Evolutionary conservation across 2,113 vertebrate genomes (phyloP), one percentile per base, ranked within the genome.

Genomic region (Chloebia gouldiae): DNA sequence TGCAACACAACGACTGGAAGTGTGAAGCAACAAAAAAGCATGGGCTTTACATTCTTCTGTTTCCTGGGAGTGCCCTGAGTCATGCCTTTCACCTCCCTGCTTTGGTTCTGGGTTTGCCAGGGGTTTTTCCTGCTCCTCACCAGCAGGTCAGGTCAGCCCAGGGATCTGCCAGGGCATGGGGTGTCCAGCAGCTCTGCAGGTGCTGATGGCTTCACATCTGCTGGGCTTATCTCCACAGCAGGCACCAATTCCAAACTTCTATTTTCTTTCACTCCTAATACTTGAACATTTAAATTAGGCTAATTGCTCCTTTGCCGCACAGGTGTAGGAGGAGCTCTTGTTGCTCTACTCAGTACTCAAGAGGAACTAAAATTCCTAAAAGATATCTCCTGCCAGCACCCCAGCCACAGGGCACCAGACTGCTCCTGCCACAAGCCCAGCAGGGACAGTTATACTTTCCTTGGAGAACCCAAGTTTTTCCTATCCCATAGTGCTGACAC

Each of bases 51-150:
- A 10, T 71, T 75, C 84, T 44, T 15, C 27, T 28, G 5, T 78
- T 86, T 93, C 27, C 42, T 65, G 33, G 16, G 39, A 71, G 66
- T 47, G 50, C 23, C 35, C 59, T 7, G 20, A 76, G 47, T n/a
- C 0, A 1, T 60, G 70, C 11, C 24, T 79, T 69, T 57, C 1
- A 0, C 18, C 59, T 59, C 23, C 25, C 40, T 44, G 65, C 45
- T 50, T 47, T 6, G 2, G 15, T n/a, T 88, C 33, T 13, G 22
- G 7, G 21, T 8, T 49, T 86, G 35, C 18, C 0, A 0, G 11
- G 27, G 28, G 2, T 31, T 93, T 61, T 17, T 35, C 28, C 54
- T 11, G 16, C 60, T 51, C 39, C 8, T 42, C 59, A 3, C 17
- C 15, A 16, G 44, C 17, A 23, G 56, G n/a, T 30, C n/a, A 49